Percentiles rank a stretch among this genome's conserved stretches.
These are phyloP conservation scores for Achatina immaculata DNA, from an alignment of 1,140 invertebrate genomes.

Conservation along the genomic window DNA sequence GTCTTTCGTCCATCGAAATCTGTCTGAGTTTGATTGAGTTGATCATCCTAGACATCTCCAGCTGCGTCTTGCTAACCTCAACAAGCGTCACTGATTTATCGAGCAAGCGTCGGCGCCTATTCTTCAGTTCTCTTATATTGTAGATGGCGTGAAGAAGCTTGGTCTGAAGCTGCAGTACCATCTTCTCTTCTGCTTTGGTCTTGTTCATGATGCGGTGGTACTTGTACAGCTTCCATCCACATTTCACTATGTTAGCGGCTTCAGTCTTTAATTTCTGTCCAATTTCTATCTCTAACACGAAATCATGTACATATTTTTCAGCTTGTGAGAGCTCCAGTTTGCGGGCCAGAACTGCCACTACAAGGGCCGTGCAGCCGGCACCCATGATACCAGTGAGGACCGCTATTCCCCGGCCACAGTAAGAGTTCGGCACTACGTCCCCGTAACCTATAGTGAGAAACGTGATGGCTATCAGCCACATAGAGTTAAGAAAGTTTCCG, in stretches of 20 bases:
- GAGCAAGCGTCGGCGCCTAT: constrained; percentile 59
- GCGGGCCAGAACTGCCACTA: constrained; percentile 69
- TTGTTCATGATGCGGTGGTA: constrained; percentile 43
- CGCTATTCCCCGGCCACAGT: constrained; percentile 68
- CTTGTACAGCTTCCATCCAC: constrained; percentile 68
- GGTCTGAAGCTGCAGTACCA: constrained; percentile 54
- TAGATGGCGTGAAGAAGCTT: constrained; percentile 65
- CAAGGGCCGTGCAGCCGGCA: constrained; percentile 68
- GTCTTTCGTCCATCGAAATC: constrained; percentile 56
- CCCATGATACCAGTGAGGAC: constrained; percentile 69
- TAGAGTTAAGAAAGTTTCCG: constrained; percentile 64
- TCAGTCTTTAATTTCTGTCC: constrained; percentile 64
- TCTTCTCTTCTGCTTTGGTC: constrained; percentile 35
- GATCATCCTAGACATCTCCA: constrained; percentile 45
- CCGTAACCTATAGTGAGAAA: constrained; percentile 71
- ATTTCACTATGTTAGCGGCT: constrained; percentile 66
- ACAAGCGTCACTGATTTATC: constrained; percentile 65
- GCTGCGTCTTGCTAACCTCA: constrained; percentile 62
- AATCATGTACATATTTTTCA: constrained; percentile 71
- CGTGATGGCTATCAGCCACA: constrained; percentile 70
- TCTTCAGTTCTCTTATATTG: constrained; percentile 65
- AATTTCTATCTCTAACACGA: constrained; percentile 68
- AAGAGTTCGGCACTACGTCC: constrained; percentile 69
- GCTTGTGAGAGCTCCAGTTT: constrained; percentile 68
- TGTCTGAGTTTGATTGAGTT: constrained; percentile 50